These are phyloP conservation scores for Tiliacea citrago DNA, from an alignment of 2,888 invertebrate genomes.

Conservation along the genomic window DNA sequence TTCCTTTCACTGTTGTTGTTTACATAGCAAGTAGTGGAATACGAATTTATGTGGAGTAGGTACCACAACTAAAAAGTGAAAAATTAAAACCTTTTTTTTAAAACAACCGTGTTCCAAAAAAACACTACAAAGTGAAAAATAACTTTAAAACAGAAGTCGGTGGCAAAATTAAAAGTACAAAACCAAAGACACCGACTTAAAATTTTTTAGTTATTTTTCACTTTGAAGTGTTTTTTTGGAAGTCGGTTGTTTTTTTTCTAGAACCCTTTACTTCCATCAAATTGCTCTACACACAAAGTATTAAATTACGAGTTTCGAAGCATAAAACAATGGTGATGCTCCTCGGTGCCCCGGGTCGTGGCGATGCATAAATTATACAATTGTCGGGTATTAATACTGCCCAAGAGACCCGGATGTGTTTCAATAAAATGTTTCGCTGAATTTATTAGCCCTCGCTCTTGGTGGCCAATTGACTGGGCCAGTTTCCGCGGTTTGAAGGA, in stretches of 20 bases:
- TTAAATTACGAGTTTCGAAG: constrained; percentile 55
- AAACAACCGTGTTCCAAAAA: too few species aligned
- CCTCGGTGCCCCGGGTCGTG: constrained; percentile 69
- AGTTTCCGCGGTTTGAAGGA: constrained; percentile 33
- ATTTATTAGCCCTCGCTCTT: constrained; percentile 66
- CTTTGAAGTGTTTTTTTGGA: too few species aligned
- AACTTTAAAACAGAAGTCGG: too few species aligned
- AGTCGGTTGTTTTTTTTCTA: not conserved
- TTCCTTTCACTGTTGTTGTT: too few species aligned
- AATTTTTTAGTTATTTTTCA: too few species aligned
- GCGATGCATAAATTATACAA: constrained; percentile 85
- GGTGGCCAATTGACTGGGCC: constrained; percentile 38
- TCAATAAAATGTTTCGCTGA: constrained; percentile 77
- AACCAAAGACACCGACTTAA: too few species aligned
- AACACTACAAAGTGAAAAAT: too few species aligned
- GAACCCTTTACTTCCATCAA: constrained; percentile 19
- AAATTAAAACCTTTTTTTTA: too few species aligned
- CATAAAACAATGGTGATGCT: constrained; percentile 58
- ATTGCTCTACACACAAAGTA: constrained; percentile 29
- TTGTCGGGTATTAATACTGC: constrained; percentile 79
- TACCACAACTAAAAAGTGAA: too few species aligned
- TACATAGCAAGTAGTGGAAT: too few species aligned
- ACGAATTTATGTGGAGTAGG: too few species aligned
- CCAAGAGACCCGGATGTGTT: constrained; percentile 75
- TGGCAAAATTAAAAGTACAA: too few species aligned